phyloP scores from a whole-genome alignment of 2,113 vertebrate species.

The Malurus elegans region DNA sequence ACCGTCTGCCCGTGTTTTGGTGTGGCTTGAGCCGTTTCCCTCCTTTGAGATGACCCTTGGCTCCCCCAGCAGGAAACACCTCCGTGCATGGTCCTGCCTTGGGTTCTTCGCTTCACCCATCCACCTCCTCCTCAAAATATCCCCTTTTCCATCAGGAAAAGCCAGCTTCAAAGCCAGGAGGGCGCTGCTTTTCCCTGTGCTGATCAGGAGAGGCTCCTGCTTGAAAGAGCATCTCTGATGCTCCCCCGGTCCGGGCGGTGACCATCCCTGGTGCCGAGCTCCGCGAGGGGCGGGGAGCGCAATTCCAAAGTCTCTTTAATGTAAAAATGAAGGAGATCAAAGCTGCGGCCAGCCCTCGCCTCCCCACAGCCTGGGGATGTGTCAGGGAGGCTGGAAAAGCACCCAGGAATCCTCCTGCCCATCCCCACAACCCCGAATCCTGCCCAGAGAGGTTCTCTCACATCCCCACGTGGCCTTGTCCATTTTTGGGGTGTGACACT shows the following conservation, averaged over 20 bases:
- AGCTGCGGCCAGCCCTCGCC: background rate
- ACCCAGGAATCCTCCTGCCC: background rate
- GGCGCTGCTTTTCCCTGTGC: background rate
- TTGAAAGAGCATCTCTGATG: constrained; percentile 34
- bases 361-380: background rate
- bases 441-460: background rate
- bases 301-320: constrained; percentile 33
- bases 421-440: rapidly evolving
- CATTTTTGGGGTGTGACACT: background rate
- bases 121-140: background rate
- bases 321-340: constrained; percentile 24
- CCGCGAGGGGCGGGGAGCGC: background rate
- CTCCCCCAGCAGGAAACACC: background rate
- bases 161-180: background rate
- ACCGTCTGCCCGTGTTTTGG: background rate
- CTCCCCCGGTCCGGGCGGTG: background rate
- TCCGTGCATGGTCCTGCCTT: background rate
- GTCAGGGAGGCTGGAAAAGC: background rate
- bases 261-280: background rate
- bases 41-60: rapidly evolving
- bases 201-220: background rate
- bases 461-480: rapidly evolving
- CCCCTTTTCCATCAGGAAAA: background rate
- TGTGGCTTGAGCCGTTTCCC: background rate
- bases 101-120: rapidly evolving